Conservation (phyloP, 1,140 invertebrate genomes). For the Streblospio benedicti region DNA sequence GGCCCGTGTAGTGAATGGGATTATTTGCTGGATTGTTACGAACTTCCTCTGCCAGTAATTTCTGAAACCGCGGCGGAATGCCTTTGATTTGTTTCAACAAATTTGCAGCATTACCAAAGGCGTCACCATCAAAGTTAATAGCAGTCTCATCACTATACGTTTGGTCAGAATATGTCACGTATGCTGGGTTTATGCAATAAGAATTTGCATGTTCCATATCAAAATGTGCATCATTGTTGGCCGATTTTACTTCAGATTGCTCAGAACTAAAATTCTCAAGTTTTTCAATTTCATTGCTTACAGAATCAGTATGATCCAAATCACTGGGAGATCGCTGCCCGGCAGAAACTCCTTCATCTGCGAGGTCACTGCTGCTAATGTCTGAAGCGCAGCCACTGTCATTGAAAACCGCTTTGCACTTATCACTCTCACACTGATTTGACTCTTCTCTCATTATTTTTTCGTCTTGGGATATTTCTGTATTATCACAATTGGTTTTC, state of each 20-base stretch:
- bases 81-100: constrained; percentile 1
- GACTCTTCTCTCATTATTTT: too few species aligned
- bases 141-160: neutral
- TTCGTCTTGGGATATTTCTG: too few species aligned
- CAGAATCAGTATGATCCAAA: neutral
- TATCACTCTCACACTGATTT: too few species aligned
- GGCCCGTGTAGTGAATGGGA: neutral
- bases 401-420: too few species aligned
- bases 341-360: neutral
- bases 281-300: neutral
- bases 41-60: neutral
- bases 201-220: too few species aligned
- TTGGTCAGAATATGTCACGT: neutral
- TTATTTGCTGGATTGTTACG: neutral
- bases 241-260: too few species aligned
- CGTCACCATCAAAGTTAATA: neutral
- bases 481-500: too few species aligned
- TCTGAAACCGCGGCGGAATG: constrained; percentile 8
- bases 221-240: too few species aligned
- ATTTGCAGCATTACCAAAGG: neutral
- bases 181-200: neutral
- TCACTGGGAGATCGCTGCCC: neutral
- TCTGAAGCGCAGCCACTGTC: constrained; percentile 11
- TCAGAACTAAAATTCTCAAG: neutral
- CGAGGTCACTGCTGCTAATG: neutral